Evolutionary conservation across 2,113 vertebrate genomes (phyloP), one percentile per base, ranked within the genome.

Genomic region (Saguinus imperator): DNA sequence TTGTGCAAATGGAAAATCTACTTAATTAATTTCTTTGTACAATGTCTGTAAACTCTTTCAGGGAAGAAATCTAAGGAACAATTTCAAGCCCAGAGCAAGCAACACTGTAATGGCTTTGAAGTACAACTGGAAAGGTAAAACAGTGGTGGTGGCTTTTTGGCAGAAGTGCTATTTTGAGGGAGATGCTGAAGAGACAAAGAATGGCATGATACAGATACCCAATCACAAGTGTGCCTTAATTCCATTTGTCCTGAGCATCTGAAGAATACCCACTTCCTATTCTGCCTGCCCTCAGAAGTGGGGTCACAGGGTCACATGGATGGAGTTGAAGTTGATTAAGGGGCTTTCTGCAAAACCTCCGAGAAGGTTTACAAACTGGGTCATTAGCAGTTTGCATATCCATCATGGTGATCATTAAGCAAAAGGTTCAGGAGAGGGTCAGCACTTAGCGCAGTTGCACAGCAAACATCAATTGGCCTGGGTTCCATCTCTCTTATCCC

Each of bases 1-100:
- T 96, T 86, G 96, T 92, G 95, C 94, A 97, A 97, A 98, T 97
- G 98, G 97, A 98, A 98, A 98, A 95, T 95, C 96, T 95, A 95
- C 96, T 97, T 98, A 98, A 98, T 98, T 98, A 98, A 98, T 98
- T 98, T 97, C 97, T 97, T 97, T 98, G 96, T 98, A 97, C 75
- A 97, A 86, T 95, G 92, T 97, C 98, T 98, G 94, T 95, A 97
- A 97, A 97, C 96, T 94, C 92, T 96, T 98, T 94, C 92, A 89
- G 97, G 96, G 95, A 94, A 73, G 82, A 92, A 97, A 94, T 96
- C 82, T 61, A 77, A 92, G 73, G 90, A 97, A 94, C 50, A 76
- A 86, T 97, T 97, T 97, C 58, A 95, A 75, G 82, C 95, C 73
- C n/a, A 55, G 77, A 97, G 82, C 88, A 90, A 97, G 93, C 0